phyloP scores from a whole-genome alignment of 2,888 invertebrate species.

The Erannis defoliaria region DNA sequence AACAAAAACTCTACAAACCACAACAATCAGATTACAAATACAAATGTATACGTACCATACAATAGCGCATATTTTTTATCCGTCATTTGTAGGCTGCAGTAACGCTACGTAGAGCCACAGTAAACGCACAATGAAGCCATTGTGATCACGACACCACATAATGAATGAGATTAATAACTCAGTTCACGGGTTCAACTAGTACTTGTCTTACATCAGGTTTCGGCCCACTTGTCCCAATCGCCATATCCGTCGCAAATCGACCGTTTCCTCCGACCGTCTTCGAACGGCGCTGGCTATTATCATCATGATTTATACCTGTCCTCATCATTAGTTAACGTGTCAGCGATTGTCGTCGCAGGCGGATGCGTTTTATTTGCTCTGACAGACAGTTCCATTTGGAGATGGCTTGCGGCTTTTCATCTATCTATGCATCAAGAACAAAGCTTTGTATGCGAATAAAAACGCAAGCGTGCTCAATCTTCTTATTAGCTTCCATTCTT shows the following conservation, averaged over 20 bases:
- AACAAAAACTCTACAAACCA: slow-evolving; percentile 4
- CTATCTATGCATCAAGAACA: slow-evolving; percentile 44
- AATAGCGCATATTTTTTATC: slow-evolving; percentile 34
- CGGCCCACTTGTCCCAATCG: slow-evolving; percentile 78
- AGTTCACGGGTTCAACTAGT: slow-evolving; percentile 60
- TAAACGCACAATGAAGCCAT: slow-evolving; percentile 53
- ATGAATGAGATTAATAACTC: slow-evolving; percentile 67
- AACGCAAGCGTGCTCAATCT: neutral
- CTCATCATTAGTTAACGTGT: slow-evolving; percentile 79
- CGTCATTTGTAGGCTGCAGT: slow-evolving; percentile 30
- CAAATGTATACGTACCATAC: slow-evolving; percentile 17
- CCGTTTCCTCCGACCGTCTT: slow-evolving; percentile 80
- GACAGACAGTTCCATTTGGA: slow-evolving; percentile 56
- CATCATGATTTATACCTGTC: slow-evolving; percentile 84
- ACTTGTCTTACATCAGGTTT: slow-evolving; percentile 35
- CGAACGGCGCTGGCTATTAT: slow-evolving; percentile 69
- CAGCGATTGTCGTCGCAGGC: slow-evolving; percentile 70
- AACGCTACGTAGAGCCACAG: slow-evolving; percentile 29
- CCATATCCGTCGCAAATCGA: slow-evolving; percentile 84
- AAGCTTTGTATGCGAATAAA: slow-evolving; percentile 27
- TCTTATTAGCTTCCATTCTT: neutral
- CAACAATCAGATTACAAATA: slow-evolving; percentile 15
- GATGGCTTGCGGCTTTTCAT: slow-evolving; percentile 47
- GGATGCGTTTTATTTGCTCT: slow-evolving; percentile 78
- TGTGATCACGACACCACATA: slow-evolving; percentile 55